Conservation (phyloP, 2,113 vertebrate species). For the Calcarius ornatus region DNA sequence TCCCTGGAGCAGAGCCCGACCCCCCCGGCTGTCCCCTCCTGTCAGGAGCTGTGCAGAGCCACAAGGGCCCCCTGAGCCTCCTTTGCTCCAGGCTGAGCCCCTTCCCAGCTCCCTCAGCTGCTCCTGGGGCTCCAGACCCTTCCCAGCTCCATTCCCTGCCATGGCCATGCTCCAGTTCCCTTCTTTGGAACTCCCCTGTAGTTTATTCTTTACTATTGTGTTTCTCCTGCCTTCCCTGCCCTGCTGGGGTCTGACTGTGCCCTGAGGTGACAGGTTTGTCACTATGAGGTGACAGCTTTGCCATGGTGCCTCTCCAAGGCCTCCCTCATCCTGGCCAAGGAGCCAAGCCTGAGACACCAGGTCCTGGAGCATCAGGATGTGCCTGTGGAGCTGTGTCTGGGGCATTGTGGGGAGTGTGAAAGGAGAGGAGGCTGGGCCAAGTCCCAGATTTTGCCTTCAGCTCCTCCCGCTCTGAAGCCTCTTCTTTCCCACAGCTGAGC, state of each 20-base stretch:
- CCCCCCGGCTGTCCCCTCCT: not conserved
- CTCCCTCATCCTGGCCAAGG: not conserved
- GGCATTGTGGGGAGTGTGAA: accelerated
- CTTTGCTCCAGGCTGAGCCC: not conserved
- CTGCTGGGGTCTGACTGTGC: not conserved
- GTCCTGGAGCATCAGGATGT: not conserved
- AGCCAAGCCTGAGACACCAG: not conserved
- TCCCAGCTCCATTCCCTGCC: not conserved
- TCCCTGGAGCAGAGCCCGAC: not conserved
- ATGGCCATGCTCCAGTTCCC: not conserved
- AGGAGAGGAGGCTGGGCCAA: not conserved
- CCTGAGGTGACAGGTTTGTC: not conserved
- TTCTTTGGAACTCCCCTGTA: not conserved
- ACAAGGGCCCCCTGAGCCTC: not conserved
- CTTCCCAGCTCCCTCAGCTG: not conserved
- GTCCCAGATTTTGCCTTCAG: not conserved
- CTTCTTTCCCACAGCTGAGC: not conserved
- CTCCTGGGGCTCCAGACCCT: not conserved
- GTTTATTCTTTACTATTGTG: not conserved
- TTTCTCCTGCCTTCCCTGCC: not conserved
- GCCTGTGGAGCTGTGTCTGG: not conserved
- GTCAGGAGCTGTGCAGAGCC: not conserved
- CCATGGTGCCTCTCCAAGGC: not conserved
- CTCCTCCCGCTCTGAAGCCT: not conserved
- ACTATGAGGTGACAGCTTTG: not conserved